Evolutionary conservation across 1,140 invertebrate genomes (phyloP), one percentile per base, ranked within the genome.

Genomic region (Lethocerus indicus): DNA sequence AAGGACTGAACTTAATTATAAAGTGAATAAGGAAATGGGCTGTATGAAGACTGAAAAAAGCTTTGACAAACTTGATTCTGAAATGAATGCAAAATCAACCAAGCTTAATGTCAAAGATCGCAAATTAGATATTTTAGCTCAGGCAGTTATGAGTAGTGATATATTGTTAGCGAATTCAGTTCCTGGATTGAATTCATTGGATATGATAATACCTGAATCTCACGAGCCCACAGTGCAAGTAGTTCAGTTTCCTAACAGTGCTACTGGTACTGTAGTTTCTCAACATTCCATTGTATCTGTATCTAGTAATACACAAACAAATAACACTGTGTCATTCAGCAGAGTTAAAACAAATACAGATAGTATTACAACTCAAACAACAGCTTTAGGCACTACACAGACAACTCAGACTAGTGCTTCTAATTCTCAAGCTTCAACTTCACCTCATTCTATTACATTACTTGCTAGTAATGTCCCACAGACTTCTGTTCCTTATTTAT

Each of bases 221-320:
- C 62, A 70, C 6, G 63, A 71, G 41, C 64, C 68, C 1, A 72
- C 72, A 0, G 70, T 77, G 2, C 73, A 77, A 54, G 70, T 77
- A 0, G 73, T 76, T 1, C 75, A 76, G 52, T 57, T 76, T 12
- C 67, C 71, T 21, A 51, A 41, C 46, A 41, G 48, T 20, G 45
- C 40, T 20, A 20, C 43, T 0, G 21, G 40, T 28, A 27, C 39
- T 29, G n/a, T n/a, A n/a, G n/a, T n/a, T n/a, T n/a, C n/a, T n/a
- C n/a, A n/a, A n/a, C n/a, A n/a, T n/a, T n/a, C n/a, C n/a, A n/a
- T n/a, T n/a, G 42, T 50, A 27, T 35, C 52, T 1, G 42, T 40
- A 25, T 51, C 50, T 20, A 20, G 43, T 18, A 46, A 43, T 29
- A 40, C 50, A 23, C 39, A 28, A 39, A 36, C 45, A 12, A 47